Conservation (phyloP, 2,888 invertebrate species). For the Danaus chrysippus region DNA sequence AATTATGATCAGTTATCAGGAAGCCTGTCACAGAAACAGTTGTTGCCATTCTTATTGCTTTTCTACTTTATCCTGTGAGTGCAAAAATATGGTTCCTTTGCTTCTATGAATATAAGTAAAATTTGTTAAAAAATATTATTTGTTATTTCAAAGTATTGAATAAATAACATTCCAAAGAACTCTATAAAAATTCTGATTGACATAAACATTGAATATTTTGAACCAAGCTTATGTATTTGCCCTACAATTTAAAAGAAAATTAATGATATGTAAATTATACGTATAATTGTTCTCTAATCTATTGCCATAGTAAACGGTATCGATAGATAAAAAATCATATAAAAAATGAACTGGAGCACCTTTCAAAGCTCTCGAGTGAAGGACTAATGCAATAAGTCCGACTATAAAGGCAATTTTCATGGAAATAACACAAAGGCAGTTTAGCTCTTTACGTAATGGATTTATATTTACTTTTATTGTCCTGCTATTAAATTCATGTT, state of each 20-base stretch:
- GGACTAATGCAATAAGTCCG: constrained; percentile 53
- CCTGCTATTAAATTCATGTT: constrained; percentile 1
- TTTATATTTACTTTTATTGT: constrained; percentile 25
- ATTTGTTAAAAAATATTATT: no score
- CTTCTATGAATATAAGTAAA: no score
- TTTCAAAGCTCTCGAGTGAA: constrained; percentile 14
- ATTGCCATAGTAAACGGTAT: neutral
- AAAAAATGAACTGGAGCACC: neutral
- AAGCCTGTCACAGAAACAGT: no score
- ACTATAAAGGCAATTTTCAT: constrained; percentile 54
- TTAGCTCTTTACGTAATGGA: constrained; percentile 15
- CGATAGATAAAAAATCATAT: constrained; percentile 11
- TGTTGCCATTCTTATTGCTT: no score
- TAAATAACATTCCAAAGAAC: no score
- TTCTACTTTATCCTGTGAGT: no score
- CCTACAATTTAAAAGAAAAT: no score
- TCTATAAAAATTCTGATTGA: no score
- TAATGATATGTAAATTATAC: neutral
- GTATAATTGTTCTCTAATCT: neutral
- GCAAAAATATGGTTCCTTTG: no score
- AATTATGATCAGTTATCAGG: constrained; percentile 2
- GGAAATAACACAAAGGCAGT: constrained; percentile 50
- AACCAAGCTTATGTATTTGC: no score
- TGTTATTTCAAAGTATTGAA: no score
- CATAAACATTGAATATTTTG: no score